Conservation (phyloP, 2,888 invertebrate genomes). For the Pyrgus malvae region DNA sequence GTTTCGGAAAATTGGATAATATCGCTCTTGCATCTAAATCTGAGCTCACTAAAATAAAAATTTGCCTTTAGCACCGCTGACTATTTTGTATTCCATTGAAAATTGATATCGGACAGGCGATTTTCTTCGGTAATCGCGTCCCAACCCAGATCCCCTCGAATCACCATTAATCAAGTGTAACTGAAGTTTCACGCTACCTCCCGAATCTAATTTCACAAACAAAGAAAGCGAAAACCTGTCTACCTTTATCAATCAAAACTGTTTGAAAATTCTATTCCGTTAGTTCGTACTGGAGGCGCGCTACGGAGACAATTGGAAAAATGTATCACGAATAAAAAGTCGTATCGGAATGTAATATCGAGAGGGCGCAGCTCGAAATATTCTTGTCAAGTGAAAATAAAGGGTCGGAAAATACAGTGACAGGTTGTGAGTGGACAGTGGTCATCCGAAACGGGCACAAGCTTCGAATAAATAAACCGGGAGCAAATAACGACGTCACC, state of each 20-base stretch:
- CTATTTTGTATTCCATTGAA: constrained; percentile 20
- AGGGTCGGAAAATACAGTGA: constrained; percentile 77
- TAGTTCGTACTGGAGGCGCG: constrained; percentile 69
- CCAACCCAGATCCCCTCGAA: constrained; percentile 58
- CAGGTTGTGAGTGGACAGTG: constrained; percentile 76
- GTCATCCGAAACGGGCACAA: constrained; percentile 68
- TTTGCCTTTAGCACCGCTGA: constrained; percentile 31
- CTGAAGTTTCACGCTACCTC: constrained; percentile 73
- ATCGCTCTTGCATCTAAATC: constrained; percentile 70
- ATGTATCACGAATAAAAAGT: constrained; percentile 80
- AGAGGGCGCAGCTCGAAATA: constrained; percentile 69
- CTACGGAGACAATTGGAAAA: constrained; percentile 76
- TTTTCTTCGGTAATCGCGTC: constrained; percentile 58
- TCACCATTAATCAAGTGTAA: constrained; percentile 78
- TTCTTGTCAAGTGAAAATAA: constrained; percentile 81
- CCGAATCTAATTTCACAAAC: constrained; percentile 78
- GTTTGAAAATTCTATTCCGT: constrained; percentile 79
- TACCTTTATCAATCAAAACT: constrained; percentile 82
- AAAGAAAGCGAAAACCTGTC: constrained; percentile 79
- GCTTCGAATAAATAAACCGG: constrained; percentile 76
- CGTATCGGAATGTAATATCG: constrained; percentile 79
- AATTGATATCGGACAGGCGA: constrained; percentile 48
- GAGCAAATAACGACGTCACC: constrained; percentile 67
- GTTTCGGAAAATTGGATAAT: constrained; percentile 76
- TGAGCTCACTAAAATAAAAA: constrained; percentile 47